These are phyloP conservation scores for Aleadryas rufinucha DNA, from an alignment of 2,113 vertebrate species.

Conservation along the genomic window DNA sequence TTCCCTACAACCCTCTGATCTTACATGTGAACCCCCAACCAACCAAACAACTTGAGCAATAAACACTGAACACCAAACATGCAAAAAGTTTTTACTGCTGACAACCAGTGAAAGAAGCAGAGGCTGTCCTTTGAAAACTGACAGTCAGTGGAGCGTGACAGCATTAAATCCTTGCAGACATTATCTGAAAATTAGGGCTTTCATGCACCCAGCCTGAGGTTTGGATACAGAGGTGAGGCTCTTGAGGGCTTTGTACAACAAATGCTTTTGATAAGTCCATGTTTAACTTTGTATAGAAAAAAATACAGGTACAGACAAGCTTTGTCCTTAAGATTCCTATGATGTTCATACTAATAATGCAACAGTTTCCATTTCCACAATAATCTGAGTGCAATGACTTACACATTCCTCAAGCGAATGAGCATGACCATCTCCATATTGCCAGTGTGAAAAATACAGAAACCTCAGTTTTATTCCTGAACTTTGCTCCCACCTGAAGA, in stretches of 20 bases:
- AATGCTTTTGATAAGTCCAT: neutral
- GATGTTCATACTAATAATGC: neutral
- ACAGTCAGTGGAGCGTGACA: neutral
- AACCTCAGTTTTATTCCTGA: neutral
- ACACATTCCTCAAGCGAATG: neutral
- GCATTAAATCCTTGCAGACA: neutral
- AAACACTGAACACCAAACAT: neutral
- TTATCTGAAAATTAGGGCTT: neutral
- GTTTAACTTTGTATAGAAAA: neutral
- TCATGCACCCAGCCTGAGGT: neutral
- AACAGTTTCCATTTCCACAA: neutral
- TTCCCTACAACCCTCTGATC: neutral
- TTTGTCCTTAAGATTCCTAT: neutral
- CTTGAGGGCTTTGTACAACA: neutral
- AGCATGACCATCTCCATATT: accelerated
- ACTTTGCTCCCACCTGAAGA: neutral
- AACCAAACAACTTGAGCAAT: neutral
- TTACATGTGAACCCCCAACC: neutral
- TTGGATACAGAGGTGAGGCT: neutral
- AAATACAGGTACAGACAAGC: neutral
- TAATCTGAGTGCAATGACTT: neutral
- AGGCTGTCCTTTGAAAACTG: neutral
- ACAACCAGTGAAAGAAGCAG: neutral
- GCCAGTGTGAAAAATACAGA: neutral
- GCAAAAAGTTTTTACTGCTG: neutral